These are phyloP conservation scores for Nephotettix cincticeps DNA, from an alignment of 1,140 invertebrate genomes.

Conservation along the genomic window DNA sequence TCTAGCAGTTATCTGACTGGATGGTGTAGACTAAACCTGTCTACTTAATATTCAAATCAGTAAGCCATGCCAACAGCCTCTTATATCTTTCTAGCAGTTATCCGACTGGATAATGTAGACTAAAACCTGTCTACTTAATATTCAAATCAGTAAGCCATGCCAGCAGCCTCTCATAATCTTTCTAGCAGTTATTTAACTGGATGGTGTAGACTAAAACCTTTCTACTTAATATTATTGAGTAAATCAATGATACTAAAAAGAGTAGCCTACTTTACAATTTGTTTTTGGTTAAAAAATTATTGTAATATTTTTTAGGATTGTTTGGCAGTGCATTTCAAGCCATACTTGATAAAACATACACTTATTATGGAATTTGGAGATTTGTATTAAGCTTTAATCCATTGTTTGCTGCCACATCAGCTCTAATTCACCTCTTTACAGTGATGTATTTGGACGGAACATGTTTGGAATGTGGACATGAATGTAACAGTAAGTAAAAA, in stretches of 20 bases:
- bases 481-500: slow-evolving; percentile 3
- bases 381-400: neutral
- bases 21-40: too few species aligned
- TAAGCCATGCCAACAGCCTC: too few species aligned
- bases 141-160: too few species aligned
- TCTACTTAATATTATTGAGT: too few species aligned
- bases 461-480: neutral
- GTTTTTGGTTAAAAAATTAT: neutral
- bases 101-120: too few species aligned
- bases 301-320: neutral
- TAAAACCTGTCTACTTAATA: too few species aligned
- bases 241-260: neutral
- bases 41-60: too few species aligned
- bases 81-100: too few species aligned
- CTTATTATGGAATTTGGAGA: neutral
- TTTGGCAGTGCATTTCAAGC: neutral
- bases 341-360: neutral
- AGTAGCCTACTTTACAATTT: neutral
- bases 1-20: too few species aligned
- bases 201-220: too few species aligned
- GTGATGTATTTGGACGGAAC: slow-evolving; percentile 14
- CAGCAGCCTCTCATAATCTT: too few species aligned
- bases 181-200: too few species aligned
- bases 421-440: slow-evolving; percentile 5
- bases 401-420: neutral